phyloP scores from a whole-genome alignment of 2,113 vertebrate species.

The Oophaga pumilio region DNA sequence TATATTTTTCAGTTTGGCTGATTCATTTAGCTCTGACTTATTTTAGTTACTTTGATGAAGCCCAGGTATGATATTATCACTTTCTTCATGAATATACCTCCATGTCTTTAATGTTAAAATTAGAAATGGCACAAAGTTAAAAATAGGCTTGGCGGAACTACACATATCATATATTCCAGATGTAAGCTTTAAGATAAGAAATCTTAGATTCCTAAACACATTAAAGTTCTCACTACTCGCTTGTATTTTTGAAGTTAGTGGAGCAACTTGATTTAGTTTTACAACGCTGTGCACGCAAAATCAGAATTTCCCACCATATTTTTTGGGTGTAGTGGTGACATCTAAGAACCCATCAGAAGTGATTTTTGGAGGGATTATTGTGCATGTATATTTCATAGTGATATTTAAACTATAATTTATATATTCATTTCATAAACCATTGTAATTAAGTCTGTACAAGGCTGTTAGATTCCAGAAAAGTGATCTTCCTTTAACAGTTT shows the following conservation, averaged over 20 bases:
- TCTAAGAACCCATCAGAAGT: not conserved
- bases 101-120: slow-evolving; percentile 32
- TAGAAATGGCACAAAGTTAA: slow-evolving; percentile 36
- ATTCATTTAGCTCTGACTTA: slow-evolving; percentile 12
- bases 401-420: not conserved
- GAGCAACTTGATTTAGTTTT: slow-evolving; percentile 17
- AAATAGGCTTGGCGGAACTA: slow-evolving; percentile 39
- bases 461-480: too few species aligned
- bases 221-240: not conserved
- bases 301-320: slow-evolving; percentile 27
- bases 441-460: too few species aligned
- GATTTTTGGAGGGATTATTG: not conserved
- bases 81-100: slow-evolving; percentile 25
- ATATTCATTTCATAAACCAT: too few species aligned
- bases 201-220: slow-evolving; percentile 33
- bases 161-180: slow-evolving; percentile 45
- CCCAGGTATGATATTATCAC: slow-evolving; percentile 20
- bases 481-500: too few species aligned
- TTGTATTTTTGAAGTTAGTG: not conserved
- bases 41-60: slow-evolving; percentile 23
- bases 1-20: slow-evolving; percentile 20
- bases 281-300: not conserved
- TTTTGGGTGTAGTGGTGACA: not conserved
- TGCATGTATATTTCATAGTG: not conserved
- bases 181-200: slow-evolving; percentile 46